Evolutionary conservation across 2,888 invertebrate genomes (phyloP).

Genomic region (Bruchidius siliquastri): DNA sequence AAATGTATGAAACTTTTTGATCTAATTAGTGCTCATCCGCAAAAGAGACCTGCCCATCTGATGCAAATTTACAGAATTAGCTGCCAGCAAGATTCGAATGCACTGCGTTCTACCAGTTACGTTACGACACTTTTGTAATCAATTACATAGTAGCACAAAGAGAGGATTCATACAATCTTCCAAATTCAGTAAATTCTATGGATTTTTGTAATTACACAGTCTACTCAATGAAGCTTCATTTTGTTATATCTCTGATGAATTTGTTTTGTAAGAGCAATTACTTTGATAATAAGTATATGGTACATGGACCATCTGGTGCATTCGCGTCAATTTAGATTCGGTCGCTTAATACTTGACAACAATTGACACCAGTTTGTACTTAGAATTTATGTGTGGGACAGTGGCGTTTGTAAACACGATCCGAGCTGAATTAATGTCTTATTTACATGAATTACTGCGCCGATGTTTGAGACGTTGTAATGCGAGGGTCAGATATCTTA

Average conservation of each 20-base stretch:
- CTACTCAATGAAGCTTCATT: too few relatives aligned
- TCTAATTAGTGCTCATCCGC: too few relatives aligned
- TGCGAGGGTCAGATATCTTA: background rate
- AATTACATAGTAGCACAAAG: too few relatives aligned
- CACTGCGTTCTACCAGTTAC: too few relatives aligned
- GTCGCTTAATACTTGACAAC: background rate
- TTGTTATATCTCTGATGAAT: background rate
- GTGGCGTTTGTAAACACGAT: background rate
- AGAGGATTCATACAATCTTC: too few relatives aligned
- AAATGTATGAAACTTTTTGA: too few relatives aligned
- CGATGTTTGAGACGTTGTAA: background rate
- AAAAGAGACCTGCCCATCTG: too few relatives aligned
- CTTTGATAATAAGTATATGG: background rate
- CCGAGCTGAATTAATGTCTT: background rate
- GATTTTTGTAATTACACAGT: too few relatives aligned
- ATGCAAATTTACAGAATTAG: too few relatives aligned
- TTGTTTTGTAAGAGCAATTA: background rate
- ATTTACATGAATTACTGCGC: background rate
- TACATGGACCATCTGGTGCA: background rate
- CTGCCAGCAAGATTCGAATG: too few relatives aligned
- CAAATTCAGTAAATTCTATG: too few relatives aligned
- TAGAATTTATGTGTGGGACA: background rate
- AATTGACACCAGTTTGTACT: background rate
- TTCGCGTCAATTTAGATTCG: background rate
- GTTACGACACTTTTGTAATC: too few relatives aligned